Evolutionary conservation across 2,888 invertebrate genomes (phyloP).

Genomic region (Meiosimyza decipiens): DNA sequence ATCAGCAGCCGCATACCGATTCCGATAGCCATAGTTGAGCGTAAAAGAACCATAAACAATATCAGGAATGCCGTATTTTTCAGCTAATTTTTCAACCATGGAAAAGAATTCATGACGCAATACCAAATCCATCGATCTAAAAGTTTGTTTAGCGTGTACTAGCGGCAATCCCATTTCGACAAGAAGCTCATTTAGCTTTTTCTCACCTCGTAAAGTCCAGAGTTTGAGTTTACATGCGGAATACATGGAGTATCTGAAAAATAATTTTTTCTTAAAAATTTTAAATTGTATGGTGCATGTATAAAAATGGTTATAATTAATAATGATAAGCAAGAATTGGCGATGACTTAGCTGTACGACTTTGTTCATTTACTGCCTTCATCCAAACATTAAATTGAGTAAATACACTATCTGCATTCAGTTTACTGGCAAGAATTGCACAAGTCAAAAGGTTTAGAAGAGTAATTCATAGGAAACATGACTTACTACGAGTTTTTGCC

Average conservation of each 20-base stretch:
- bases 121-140: conserved; percentile 87
- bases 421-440: too few relatives aligned
- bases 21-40: conserved; percentile 83
- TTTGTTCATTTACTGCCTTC: neutral
- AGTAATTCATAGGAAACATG: too few relatives aligned
- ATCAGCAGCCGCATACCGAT: conserved; percentile 84
- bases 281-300: neutral
- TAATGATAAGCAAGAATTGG: neutral
- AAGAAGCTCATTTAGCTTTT: conserved; percentile 82
- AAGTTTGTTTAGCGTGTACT: conserved; percentile 86
- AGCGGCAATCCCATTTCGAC: conserved; percentile 95
- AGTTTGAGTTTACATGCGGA: conserved; percentile 84
- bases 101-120: conserved; percentile 80
- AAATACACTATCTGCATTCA: too few relatives aligned
- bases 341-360: neutral
- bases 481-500: too few relatives aligned
- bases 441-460: too few relatives aligned
- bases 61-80: conserved; percentile 77
- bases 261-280: neutral
- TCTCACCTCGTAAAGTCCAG: conserved; percentile 88
- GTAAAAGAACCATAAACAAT: conserved; percentile 83
- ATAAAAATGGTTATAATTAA: too few relatives aligned
- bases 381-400: too few relatives aligned
- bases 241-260: conserved; percentile 74
- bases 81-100: conserved; percentile 74